Evolutionary conservation across 37 sponge, comb jelly and placozoan species (phyloP).

Genomic region (Chondrilla cf. caribensis): DNA sequence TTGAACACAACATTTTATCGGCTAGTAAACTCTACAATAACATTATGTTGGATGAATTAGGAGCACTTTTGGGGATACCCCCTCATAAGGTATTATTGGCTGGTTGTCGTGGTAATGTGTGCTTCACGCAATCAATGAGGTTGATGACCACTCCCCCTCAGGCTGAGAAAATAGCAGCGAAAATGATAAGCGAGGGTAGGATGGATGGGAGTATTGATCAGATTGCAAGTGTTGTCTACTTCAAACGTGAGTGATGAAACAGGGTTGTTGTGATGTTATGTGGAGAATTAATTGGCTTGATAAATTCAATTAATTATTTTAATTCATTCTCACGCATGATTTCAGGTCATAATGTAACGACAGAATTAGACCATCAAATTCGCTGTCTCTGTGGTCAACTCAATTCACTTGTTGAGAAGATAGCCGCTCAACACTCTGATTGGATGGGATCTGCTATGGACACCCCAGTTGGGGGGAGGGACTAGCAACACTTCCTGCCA

Average conservation of each 20-base stretch:
- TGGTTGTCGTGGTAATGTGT: not conserved
- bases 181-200: constrained; percentile 92
- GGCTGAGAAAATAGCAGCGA: constrained; percentile 94
- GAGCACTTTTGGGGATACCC: constrained; percentile 78
- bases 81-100: constrained; percentile 80
- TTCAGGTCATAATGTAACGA: not conserved
- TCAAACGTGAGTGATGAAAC: constrained; percentile 50
- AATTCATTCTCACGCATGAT: not conserved
- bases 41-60: constrained; percentile 89
- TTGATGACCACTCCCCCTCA: too few species aligned
- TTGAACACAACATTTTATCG: constrained; percentile 97
- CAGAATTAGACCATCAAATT: constrained; percentile 75
- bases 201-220: constrained; percentile 95
- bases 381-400: constrained; percentile 74
- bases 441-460: too few species aligned
- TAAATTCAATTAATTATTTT: not conserved
- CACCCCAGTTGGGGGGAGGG: too few species aligned
- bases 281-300: not conserved
- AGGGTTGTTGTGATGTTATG: not conserved
- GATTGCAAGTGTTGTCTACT: constrained; percentile 77
- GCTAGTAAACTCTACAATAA: constrained; percentile 94
- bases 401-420: constrained; percentile 81
- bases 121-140: too few species aligned
- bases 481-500: too few species aligned
- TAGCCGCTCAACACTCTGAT: constrained; percentile 20